Evolutionary conservation across 2,113 vertebrate genomes (phyloP).

Genomic region (Nettapus auritus): DNA sequence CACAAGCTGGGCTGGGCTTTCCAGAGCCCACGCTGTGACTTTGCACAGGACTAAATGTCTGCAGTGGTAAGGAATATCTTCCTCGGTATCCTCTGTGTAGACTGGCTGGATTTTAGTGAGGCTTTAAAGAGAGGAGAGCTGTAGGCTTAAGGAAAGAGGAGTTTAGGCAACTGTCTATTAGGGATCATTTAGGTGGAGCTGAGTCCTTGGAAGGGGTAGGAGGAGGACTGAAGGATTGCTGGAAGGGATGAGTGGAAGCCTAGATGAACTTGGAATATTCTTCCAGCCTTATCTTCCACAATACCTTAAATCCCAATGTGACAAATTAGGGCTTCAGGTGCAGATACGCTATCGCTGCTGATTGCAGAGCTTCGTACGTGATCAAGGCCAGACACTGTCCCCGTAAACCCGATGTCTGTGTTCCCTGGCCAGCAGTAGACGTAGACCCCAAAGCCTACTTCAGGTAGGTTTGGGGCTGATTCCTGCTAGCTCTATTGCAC

Average conservation of each 20-base stretch:
- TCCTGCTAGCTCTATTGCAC: not conserved
- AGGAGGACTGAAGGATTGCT: not conserved
- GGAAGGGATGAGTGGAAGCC: not conserved
- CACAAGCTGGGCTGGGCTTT: not conserved
- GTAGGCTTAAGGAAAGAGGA: not conserved
- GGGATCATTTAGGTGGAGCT: not conserved
- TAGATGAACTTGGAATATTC: not conserved
- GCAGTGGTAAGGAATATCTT: not conserved
- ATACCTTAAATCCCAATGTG: not conserved
- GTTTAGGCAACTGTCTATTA: not conserved
- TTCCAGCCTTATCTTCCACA: not conserved
- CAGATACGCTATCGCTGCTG: not conserved
- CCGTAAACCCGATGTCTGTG: accelerated
- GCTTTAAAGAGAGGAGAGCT: not conserved
- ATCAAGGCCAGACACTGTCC: not conserved
- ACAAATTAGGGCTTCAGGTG: too few species aligned
- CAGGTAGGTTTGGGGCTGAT: not conserved
- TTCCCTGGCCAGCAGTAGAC: not conserved
- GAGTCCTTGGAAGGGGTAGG: not conserved
- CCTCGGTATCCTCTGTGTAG: not conserved
- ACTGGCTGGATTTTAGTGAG: not conserved
- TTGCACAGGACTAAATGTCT: not conserved
- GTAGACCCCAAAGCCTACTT: not conserved
- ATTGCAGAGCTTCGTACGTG: not conserved
- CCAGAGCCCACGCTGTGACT: accelerated